Base-by-base conservation (phyloP, 2,888 invertebrate species). In the Luperina nickerlii region DNA sequence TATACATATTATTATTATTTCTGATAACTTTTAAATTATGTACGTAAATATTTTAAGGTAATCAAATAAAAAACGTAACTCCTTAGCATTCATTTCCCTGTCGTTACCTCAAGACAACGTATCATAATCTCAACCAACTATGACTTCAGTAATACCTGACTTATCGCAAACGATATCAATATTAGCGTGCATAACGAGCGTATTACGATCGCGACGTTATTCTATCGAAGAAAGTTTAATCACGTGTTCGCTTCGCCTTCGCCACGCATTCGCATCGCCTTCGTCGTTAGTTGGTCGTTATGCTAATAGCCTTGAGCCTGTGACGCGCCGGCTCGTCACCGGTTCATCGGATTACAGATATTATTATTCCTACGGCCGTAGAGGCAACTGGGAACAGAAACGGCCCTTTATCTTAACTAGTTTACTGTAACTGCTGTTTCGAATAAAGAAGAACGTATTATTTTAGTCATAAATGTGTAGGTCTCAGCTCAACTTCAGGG, bases 251-350 rank as follows among this genome's bases (percentile, higher is more conserved):
- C 42, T 42, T 32, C 18, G 74, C 38, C 27, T 32, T 32, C 76
- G 32, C 32, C 32, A 51, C 66, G 54, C 51, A 8, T 27, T 51
- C 67, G 57, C 89, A 83, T 82, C 84, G 79, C 79, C 74, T 72
- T 76, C 80, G 88, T 92, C 92, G 92, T 92, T 92, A 92, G 88
- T 89, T 88, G 88, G 89, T 92, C 92, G 91, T 92, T 93, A 93
- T 89, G 91, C 88, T 92, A 91, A 92, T 92, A 90, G 90, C 63
- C 68, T 71, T 67, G 81, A 84, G 80, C 79, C 89, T 77, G 82
- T 79, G 78, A 87, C 84, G 84, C 82, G 86, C 77, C 81, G 76
- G 83, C 76, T 83, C 75, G 84, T 78, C 88, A 82, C 86, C 79
- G 86, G 80, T 77, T 83, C 89, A 81, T 89, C 78, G 82, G 78